Percentiles rank a stretch among this genome's conserved stretches.
These are phyloP conservation scores for Emmelina monodactyla DNA, from an alignment of 2,888 invertebrate genomes.

Conservation along the genomic window DNA sequence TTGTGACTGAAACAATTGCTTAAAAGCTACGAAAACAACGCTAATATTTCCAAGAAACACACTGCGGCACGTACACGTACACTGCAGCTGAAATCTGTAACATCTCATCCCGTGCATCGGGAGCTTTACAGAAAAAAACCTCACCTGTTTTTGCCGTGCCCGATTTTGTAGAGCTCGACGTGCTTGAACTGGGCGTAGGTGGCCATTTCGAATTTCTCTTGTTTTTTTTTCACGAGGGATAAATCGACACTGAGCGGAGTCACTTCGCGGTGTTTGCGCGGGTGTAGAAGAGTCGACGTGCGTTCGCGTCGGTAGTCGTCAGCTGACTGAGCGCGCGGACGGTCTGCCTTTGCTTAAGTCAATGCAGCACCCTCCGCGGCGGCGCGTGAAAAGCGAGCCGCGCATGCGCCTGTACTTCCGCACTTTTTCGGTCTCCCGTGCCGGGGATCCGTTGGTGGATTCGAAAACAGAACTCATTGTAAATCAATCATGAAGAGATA, in stretches of 20 bases:
- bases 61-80: background rate
- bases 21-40: too few relatives aligned
- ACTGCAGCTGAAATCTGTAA: conserved; percentile 21
- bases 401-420: conserved; percentile 46
- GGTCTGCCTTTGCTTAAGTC: conserved; percentile 54
- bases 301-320: conserved; percentile 36
- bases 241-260: too few relatives aligned
- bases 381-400: conserved; percentile 39
- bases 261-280: conserved; percentile 28
- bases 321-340: conserved; percentile 64
- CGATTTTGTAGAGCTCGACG: conserved; percentile 93
- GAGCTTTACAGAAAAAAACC: conserved; percentile 8
- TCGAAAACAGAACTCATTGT: too few relatives aligned
- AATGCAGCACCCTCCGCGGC: conserved; percentile 51
- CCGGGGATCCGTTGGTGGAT: background rate
- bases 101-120: conserved; percentile 20
- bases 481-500: too few relatives aligned
- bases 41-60: too few relatives aligned
- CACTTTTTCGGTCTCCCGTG: conserved; percentile 12
- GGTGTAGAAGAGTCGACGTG: conserved; percentile 24
- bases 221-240: conserved; percentile 22
- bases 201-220: conserved; percentile 70
- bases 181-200: conserved; percentile 93
- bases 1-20: too few relatives aligned
- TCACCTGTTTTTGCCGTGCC: conserved; percentile 92